Percentiles rank a stretch among this genome's conserved stretches.
These are phyloP conservation scores for Heliothis peltigera DNA, from an alignment of 2,888 invertebrate species.

Conservation along the genomic window DNA sequence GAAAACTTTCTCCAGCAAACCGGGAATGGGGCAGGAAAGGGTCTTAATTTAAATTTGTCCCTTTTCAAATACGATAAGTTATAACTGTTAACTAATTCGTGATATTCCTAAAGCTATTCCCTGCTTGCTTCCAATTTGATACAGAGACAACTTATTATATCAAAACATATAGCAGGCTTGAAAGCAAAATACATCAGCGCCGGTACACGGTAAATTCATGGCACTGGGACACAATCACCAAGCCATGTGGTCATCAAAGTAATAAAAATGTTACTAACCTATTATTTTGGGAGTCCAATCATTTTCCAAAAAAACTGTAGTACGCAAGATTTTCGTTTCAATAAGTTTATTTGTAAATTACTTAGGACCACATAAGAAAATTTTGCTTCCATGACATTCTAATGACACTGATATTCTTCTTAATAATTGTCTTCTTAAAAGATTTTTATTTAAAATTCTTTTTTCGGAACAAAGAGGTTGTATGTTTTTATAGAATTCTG, in stretches of 20 bases:
- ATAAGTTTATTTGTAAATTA: conserved; percentile 39
- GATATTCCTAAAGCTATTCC: too few relatives aligned
- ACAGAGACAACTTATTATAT: not conserved
- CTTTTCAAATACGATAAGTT: too few relatives aligned
- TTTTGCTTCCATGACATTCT: conserved; percentile 58
- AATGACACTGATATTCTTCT: conserved; percentile 42
- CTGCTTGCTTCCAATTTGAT: not conserved
- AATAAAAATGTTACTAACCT: conserved; percentile 32
- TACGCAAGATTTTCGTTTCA: conserved; percentile 46
- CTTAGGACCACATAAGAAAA: conserved; percentile 54
- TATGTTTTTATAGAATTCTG: not conserved
- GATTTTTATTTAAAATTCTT: not conserved
- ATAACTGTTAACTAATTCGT: too few relatives aligned
- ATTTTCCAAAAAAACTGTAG: conserved; percentile 37
- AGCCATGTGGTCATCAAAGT: too few relatives aligned
- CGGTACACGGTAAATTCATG: not conserved
- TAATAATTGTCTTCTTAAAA: conserved; percentile 14
- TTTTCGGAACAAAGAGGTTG: conserved; percentile 17
- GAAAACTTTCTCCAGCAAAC: not conserved
- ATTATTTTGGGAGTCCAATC: conserved; percentile 30
- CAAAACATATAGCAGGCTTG: not conserved
- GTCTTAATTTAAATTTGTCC: too few relatives aligned
- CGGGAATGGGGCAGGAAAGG: too few relatives aligned
- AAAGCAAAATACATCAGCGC: too few relatives aligned
- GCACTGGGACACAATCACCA: not conserved